These are phyloP conservation scores for Cataglyphis albicans DNA, from an alignment of 2,888 invertebrate genomes.

Conservation along the genomic window DNA sequence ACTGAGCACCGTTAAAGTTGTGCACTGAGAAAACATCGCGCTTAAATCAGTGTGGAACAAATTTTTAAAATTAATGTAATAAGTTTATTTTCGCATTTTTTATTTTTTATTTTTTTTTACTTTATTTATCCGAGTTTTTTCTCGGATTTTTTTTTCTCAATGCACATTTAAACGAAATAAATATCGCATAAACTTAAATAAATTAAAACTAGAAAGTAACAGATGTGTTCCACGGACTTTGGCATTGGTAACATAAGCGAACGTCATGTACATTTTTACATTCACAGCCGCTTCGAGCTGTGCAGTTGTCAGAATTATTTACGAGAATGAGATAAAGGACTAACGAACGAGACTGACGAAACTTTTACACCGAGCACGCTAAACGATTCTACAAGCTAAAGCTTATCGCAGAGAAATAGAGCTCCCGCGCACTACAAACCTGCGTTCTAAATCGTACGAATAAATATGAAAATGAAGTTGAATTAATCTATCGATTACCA, in stretches of 20 bases:
- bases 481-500: conserved; percentile 38
- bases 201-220: conserved; percentile 24
- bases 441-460: conserved; percentile 23
- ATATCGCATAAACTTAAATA: conserved; percentile 27
- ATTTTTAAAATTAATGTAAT: neutral
- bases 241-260: conserved; percentile 50
- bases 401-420: conserved; percentile 36
- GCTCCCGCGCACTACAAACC: neutral
- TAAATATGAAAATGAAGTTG: conserved; percentile 49
- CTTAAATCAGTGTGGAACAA: neutral
- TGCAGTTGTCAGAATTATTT: conserved; percentile 11
- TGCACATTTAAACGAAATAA: conserved; percentile 11
- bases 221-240: conserved; percentile 47
- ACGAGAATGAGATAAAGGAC: conserved; percentile 42
- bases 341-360: conserved; percentile 36
- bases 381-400: conserved; percentile 48
- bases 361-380: conserved; percentile 44
- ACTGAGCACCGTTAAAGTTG: conserved; percentile 31
- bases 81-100: neutral
- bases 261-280: conserved; percentile 4
- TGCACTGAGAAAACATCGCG: conserved; percentile 31
- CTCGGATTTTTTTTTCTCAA: neutral
- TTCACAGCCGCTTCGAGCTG: neutral
- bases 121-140: neutral
- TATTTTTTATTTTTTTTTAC: neutral